phyloP scores from a whole-genome alignment of 2,797 vertebrate species.

The Oreochromis grahami region DNA sequence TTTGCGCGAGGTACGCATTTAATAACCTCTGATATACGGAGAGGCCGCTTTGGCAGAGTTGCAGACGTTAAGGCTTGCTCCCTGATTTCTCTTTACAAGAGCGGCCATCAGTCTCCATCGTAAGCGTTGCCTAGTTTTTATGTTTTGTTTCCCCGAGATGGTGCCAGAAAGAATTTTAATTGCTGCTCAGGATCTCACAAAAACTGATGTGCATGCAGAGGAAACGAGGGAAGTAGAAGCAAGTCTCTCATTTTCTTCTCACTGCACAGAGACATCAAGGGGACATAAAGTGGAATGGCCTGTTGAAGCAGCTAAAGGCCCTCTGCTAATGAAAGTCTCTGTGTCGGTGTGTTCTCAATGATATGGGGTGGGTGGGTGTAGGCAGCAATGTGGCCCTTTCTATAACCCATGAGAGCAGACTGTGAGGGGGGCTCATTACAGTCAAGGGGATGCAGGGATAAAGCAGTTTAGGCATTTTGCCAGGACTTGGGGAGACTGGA shows the following conservation, averaged over 20 bases:
- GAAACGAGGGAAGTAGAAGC: slow-evolving; percentile 11
- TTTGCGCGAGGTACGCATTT: background rate
- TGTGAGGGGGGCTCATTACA: slow-evolving; percentile 31
- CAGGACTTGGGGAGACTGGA: slow-evolving; percentile 38
- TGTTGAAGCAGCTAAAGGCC: slow-evolving; percentile 27
- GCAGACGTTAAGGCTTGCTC: background rate
- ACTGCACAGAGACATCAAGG: slow-evolving; percentile 36
- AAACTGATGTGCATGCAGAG: background rate
- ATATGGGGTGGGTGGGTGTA: background rate
- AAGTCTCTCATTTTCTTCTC: slow-evolving; percentile 55
- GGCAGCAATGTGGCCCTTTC: slow-evolving; percentile 20
- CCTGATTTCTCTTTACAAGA: slow-evolving; percentile 7
- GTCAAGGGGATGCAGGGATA: slow-evolving; percentile 39
- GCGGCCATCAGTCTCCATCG: background rate
- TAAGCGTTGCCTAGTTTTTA: background rate
- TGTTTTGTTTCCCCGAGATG: slow-evolving; percentile 1
- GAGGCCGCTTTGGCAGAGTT: background rate
- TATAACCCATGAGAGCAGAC: slow-evolving; percentile 24
- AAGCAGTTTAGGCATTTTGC: slow-evolving; percentile 45
- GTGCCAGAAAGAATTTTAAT: slow-evolving; percentile 50
- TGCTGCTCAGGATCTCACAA: slow-evolving; percentile 36
- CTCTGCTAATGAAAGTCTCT: slow-evolving; percentile 49
- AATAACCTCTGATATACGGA: background rate
- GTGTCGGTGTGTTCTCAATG: background rate
- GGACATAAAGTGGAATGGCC: slow-evolving; percentile 25